These are phyloP conservation scores for Clarias laeviceps DNA, from an alignment of 2,797 vertebrate species.

Conservation along the genomic window DNA sequence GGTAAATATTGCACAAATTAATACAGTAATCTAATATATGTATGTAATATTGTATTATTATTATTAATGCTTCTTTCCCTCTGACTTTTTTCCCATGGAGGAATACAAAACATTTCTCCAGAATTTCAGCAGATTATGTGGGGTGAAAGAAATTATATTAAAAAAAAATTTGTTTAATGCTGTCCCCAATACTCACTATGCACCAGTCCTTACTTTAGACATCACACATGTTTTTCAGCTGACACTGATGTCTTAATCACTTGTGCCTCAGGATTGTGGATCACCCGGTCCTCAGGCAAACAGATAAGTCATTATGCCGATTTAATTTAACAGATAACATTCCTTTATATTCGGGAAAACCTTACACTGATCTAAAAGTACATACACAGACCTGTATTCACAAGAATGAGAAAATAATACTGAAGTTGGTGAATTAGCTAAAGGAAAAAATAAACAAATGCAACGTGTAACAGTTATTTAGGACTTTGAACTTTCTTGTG, in stretches of 20 bases:
- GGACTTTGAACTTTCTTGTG: neutral
- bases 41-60: no score
- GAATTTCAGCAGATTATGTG: neutral
- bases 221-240: no score
- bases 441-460: neutral
- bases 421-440: neutral
- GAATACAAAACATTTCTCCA: neutral
- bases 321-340: neutral
- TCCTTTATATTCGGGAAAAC: neutral
- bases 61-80: neutral
- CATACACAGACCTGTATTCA: neutral
- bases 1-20: no score
- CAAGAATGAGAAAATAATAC: neutral
- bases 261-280: no score
- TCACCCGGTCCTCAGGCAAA: no score
- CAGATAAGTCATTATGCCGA: no score
- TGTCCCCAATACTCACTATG: neutral
- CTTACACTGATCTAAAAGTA: neutral
- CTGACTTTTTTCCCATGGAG: neutral
- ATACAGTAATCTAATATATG: no score
- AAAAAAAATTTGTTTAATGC: no score
- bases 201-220: neutral
- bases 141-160: neutral
- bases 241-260: no score
- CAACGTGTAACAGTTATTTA: neutral